Base-by-base conservation (phyloP, 1,140 invertebrate species). In the Drosophila tristis region DNA sequence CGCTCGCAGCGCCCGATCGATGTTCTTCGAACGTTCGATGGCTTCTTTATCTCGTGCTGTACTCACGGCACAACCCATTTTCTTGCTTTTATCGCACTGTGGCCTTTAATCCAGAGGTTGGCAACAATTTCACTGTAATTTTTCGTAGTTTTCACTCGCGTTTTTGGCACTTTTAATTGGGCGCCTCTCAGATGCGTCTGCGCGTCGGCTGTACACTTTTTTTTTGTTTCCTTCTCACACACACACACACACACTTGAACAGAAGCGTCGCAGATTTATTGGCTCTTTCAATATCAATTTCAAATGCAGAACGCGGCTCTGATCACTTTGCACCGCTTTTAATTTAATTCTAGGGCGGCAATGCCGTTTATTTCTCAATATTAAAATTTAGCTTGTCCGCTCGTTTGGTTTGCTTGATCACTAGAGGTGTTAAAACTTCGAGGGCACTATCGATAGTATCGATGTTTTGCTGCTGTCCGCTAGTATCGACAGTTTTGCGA, bases 11-110 rank as follows among this genome's bases (percentile, higher is more conserved):
- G 96, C 95, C 92, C 96, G 96, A 93, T 98, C 97, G 91, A 98
- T 98, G 93, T 96, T 96, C 93, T 97, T 97, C 25, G 96, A 97
- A 85, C 97, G 94, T 90, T 96, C 96, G 53, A 94, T 94, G 47
- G 96, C 96, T 93, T 96, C 96, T 92, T 97, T 97, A 92, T 97
- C 96, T 87, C 95, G 95, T 89, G 94, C 94, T 92, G 95, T 95
- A 94, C 96, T 96, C 73, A 96, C 94, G 65, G 96, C 95, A 94
- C 96, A 96, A 91, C 96, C 96, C 96, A 96, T 96, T 90, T 93
- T 94, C 84, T 93, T 94, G 42, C 50, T 54, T 64, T 73, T 68
- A 50, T 65, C 78, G 60, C 63, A 45, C 39, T 54, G 25, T 42
- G 55, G 58, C 25, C 47, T 49, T 4, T n/a, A 60, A n/a, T 72